Percentiles rank a stretch among this genome's conserved stretches.
phyloP scores from a whole-genome alignment of 1,140 invertebrate species.

The Ceratina australensis region DNA sequence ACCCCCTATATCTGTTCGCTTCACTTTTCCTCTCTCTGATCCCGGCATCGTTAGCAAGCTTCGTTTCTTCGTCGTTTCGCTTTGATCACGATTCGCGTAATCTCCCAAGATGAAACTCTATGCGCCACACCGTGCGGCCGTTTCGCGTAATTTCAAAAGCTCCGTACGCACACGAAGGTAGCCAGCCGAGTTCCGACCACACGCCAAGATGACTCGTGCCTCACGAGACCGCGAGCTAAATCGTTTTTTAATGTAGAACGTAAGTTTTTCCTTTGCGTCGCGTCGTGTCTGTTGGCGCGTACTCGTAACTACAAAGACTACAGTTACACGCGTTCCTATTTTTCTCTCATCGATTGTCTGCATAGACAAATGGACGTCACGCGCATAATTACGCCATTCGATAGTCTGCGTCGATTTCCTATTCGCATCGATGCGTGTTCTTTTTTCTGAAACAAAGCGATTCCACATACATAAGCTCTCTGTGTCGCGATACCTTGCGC shows the following conservation, averaged over 20 bases:
- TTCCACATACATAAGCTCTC: constrained; percentile 26
- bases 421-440: background rate
- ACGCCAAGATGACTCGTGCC: background rate
- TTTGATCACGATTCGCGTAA: constrained; percentile 55
- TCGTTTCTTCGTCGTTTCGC: constrained; percentile 44
- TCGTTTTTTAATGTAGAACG: background rate
- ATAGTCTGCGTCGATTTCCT: constrained; percentile 3
- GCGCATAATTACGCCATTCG: constrained; percentile 29
- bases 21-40: constrained; percentile 3
- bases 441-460: constrained; percentile 13
- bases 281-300: no score
- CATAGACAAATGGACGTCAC: background rate
- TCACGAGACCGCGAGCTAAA: background rate
- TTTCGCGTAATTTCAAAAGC: constrained; percentile 30
- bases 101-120: constrained; percentile 47
- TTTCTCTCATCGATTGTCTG: background rate
- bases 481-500: constrained; percentile 17
- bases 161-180: background rate
- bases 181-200: background rate
- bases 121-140: constrained; percentile 26
- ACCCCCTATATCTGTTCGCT: background rate
- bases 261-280: no score
- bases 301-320: background rate
- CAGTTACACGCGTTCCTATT: background rate
- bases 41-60: constrained; percentile 38